These are phyloP conservation scores for Polypterus bichir DNA, from an alignment of 2,113 vertebrate genomes.

Conservation along the genomic window DNA sequence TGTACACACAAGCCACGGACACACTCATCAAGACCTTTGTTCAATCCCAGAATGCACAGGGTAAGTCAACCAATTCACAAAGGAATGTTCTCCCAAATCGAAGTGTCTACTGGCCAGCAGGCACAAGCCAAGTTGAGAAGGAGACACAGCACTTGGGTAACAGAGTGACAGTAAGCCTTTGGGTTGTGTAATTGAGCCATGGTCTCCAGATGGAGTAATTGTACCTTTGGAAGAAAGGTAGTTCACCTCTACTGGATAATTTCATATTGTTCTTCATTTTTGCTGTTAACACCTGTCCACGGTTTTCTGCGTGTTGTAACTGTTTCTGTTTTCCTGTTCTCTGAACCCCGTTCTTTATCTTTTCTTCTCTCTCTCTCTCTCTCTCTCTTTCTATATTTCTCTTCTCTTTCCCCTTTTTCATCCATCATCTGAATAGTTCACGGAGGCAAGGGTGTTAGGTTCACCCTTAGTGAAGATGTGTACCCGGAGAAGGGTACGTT, in stretches of 20 bases:
- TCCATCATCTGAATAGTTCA: constrained; percentile 71
- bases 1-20: constrained; percentile 94
- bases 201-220: too few species aligned
- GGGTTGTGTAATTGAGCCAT: too few species aligned
- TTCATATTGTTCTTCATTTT: too few species aligned
- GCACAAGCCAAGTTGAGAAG: too few species aligned
- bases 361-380: constrained; percentile 12
- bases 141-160: too few species aligned
- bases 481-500: constrained; percentile 98
- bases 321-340: constrained; percentile 33
- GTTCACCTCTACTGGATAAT: too few species aligned
- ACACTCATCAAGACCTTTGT: constrained; percentile 95
- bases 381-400: constrained; percentile 10
- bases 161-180: too few species aligned
- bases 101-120: too few species aligned
- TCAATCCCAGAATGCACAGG: constrained; percentile 82
- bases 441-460: constrained; percentile 95
- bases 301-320: constrained; percentile 16
- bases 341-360: constrained; percentile 22
- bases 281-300: too few species aligned
- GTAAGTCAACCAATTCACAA: constrained; percentile 38
- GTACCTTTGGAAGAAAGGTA: too few species aligned
- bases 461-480: constrained; percentile 97
- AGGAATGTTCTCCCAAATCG: too few species aligned
- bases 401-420: constrained; percentile 35